Evolutionary conservation across 30 jellyfish, hydroid and myxozoan genomes (phyloP), one percentile per base, ranked within the genome.

Genomic region (Aurelia sp.): DNA sequence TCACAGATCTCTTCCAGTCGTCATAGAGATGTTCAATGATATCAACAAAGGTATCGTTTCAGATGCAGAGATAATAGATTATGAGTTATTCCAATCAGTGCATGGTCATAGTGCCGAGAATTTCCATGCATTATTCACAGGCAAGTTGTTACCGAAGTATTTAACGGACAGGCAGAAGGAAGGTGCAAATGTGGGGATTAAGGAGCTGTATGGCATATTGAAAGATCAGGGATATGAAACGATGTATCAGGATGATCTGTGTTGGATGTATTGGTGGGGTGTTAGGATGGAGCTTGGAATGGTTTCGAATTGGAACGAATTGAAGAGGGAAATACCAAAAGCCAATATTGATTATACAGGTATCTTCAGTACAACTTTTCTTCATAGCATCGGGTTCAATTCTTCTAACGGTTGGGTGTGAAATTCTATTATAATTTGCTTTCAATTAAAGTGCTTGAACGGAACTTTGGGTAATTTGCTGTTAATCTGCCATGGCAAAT

Each of bases 31-130:
- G 48, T 81, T 89, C 60, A 81, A 67, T 61, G 87, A 68, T 4
- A 72, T 95, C 63, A 95, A 95, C 80, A 24, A 44, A 31, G 65
- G 48, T 19, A 9, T 13, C 12, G 22, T 74, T 5, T 60, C 87
- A 8, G 30, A 65, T 20, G 86, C 96, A 7, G 99, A 95, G 68
- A 84, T 95, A 5, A 30, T 95, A 4, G 99, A 95, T 72, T 95
- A 85, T 68, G 91, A 90, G 84, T 44, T 75, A 17, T 95, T 88
- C 51, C 99, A 95, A 76, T 76, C 99, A 13, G 88, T 95, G 44
- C 97, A 95, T 41, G 99, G 99, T 16, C 99, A 95, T 82, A 89
- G 94, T 65, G 95, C 97, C 5, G 99, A 86, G 83, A 95, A 95
- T 73, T 58, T 59, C 84, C 97, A 76, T 22, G 97, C 92, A 18